Percentiles rank a stretch among this genome's conserved stretches.
Conservation (phyloP, 2,888 invertebrate species). For the Aethes cnicana region DNA sequence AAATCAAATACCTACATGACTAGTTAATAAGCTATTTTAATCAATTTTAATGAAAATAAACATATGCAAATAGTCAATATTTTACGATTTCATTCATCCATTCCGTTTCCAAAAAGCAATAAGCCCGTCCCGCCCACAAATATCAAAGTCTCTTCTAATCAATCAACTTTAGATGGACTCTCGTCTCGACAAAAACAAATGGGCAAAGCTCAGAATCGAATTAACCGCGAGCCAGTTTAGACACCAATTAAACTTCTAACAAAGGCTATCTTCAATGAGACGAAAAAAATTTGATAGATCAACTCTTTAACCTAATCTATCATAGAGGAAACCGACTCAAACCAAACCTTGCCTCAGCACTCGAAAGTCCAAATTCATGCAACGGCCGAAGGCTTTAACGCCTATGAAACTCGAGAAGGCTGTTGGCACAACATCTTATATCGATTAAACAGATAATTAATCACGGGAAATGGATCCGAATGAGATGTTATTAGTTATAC, state of each 20-base stretch:
- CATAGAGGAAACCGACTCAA: conserved; percentile 43
- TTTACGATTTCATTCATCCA: conserved; percentile 23
- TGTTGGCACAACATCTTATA: conserved; percentile 82
- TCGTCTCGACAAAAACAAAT: conserved; percentile 74
- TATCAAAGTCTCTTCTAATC: conserved; percentile 67
- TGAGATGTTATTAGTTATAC: conserved; percentile 83
- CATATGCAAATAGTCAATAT: conserved; percentile 16
- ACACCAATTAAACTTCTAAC: conserved; percentile 80
- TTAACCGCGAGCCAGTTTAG: conserved; percentile 76
- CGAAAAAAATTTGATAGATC: conserved; percentile 79
- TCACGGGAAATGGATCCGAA: conserved; percentile 82
- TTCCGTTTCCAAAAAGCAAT: conserved; percentile 48
- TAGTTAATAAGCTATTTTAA: too few relatives aligned
- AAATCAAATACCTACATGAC: too few relatives aligned
- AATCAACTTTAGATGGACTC: conserved; percentile 78
- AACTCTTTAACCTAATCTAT: conserved; percentile 79
- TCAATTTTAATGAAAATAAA: too few relatives aligned
- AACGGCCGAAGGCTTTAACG: conserved; percentile 11
- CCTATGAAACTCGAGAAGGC: conserved; percentile 64
- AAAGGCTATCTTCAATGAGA: conserved; percentile 80
- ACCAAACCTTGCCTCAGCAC: conserved; percentile 40
- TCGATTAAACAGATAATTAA: conserved; percentile 83
- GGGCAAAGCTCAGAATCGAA: conserved; percentile 70
- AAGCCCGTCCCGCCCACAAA: conserved; percentile 54
- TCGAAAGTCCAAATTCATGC: conserved; percentile 35